Evolutionary conservation across 2,888 invertebrate species (phyloP).

Genomic region (Caenorhabditis japonica): DNA sequence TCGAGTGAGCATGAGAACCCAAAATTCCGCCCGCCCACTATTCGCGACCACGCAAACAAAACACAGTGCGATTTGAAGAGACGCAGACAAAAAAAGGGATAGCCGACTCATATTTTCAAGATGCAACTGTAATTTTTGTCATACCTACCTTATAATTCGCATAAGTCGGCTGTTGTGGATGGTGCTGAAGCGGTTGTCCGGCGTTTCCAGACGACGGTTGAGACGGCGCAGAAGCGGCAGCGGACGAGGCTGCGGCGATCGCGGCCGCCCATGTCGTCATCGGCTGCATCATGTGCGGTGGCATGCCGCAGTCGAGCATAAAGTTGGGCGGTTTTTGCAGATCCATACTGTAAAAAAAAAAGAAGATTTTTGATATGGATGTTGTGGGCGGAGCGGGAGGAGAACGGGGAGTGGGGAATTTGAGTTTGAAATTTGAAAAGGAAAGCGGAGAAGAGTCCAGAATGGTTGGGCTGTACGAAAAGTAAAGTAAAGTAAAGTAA

Average conservation of each 20-base stretch:
- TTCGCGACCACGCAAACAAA: too few relatives aligned
- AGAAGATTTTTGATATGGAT: slow-evolving; percentile 1
- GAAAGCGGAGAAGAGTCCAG: slow-evolving; percentile 7
- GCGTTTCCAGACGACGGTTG: too few relatives aligned
- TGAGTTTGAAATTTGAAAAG: neutral
- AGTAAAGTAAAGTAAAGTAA: neutral
- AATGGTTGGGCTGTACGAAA: slow-evolving; percentile 2
- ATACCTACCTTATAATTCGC: slow-evolving; percentile 34
- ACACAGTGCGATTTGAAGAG: too few relatives aligned
- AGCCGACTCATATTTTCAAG: too few relatives aligned
- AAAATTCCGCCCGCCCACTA: too few relatives aligned
- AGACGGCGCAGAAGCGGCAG: neutral
- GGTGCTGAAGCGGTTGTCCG: slow-evolving; percentile 32
- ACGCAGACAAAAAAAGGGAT: too few relatives aligned
- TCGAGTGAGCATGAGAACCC: too few relatives aligned
- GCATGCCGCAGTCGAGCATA: slow-evolving; percentile 29
- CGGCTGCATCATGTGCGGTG: slow-evolving; percentile 34
- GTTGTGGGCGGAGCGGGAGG: neutral
- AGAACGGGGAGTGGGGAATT: slow-evolving; percentile 17
- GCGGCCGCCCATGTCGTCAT: slow-evolving; percentile 27
- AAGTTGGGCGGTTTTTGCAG: slow-evolving; percentile 26
- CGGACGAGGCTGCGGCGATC: slow-evolving; percentile 23
- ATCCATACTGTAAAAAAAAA: slow-evolving; percentile 20
- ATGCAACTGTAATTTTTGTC: too few relatives aligned
- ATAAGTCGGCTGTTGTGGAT: slow-evolving; percentile 8